Evolutionary conservation across 37 sponge, comb jelly and placozoan genomes (phyloP).

Genomic region (Spongia lamella): DNA sequence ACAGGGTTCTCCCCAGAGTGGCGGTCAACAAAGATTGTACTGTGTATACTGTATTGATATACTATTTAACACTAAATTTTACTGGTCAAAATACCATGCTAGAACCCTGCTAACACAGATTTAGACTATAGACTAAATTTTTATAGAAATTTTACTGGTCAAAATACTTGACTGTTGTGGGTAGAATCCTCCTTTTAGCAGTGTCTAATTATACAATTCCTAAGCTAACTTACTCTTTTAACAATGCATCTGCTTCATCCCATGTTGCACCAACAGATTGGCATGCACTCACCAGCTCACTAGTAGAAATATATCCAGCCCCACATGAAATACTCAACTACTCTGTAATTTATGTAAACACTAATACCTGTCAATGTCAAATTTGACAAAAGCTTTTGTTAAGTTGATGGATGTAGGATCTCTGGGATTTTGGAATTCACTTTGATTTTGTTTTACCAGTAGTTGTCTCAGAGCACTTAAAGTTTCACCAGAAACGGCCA

Average conservation of each 20-base stretch:
- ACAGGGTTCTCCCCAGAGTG: too few species aligned
- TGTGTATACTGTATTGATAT: too few species aligned
- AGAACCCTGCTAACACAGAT: too few species aligned
- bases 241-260: slow-evolving; percentile 29
- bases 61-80: too few species aligned
- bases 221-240: slow-evolving; percentile 73
- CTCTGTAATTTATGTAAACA: background rate
- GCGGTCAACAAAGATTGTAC: too few species aligned
- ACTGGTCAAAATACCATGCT: too few species aligned
- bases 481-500: slow-evolving; percentile 3
- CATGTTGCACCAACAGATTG: slow-evolving; percentile 34
- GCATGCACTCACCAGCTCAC: slow-evolving; percentile 33
- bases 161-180: too few species aligned
- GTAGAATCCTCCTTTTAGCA: too few species aligned
- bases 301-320: slow-evolving; percentile 46
- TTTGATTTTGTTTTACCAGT: slow-evolving; percentile 48
- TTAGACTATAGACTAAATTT: too few species aligned
- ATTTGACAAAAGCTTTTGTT: slow-evolving; percentile 54
- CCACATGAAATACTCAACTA: background rate
- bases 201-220: background rate
- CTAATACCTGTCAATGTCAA: slow-evolving; percentile 48
- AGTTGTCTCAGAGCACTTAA: slow-evolving; percentile 47
- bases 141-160: too few species aligned
- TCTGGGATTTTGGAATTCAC: slow-evolving; percentile 54
- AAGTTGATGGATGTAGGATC: slow-evolving; percentile 65